Conservation (phyloP, 2,113 vertebrate species). For the Colaptes auratus region DNA sequence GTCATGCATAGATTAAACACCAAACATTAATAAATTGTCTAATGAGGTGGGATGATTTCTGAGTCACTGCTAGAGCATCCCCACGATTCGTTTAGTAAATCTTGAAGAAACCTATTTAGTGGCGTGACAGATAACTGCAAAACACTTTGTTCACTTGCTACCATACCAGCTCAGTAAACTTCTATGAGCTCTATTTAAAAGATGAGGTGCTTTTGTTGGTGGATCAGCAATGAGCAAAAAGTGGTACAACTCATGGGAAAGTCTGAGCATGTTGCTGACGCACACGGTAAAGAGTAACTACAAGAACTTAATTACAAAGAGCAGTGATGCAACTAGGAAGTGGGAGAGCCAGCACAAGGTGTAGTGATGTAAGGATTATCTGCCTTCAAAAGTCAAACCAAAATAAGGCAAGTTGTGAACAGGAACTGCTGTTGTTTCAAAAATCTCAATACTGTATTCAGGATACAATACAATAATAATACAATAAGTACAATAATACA, state of each 20-base stretch:
- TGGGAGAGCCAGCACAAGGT: background rate
- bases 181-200: slow-evolving; percentile 36
- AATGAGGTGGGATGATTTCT: slow-evolving; percentile 37
- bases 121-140: slow-evolving; percentile 1
- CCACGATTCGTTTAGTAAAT: slow-evolving; percentile 56
- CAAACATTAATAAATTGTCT: slow-evolving; percentile 18
- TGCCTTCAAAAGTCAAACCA: background rate
- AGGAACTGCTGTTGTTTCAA: background rate
- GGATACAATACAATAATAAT: no score
- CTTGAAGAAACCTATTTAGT: slow-evolving; percentile 33
- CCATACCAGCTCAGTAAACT: background rate
- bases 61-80: slow-evolving; percentile 55
- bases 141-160: background rate
- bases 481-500: no score
- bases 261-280: slow-evolving; percentile 34
- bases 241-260: slow-evolving; percentile 57
- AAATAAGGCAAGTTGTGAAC: background rate
- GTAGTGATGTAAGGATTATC: background rate
- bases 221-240: slow-evolving; percentile 53
- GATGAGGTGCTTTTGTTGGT: slow-evolving; percentile 27
- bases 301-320: slow-evolving; percentile 3
- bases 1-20: background rate
- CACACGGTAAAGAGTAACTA: background rate
- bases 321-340: background rate
- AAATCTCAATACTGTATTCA: background rate